Evolutionary conservation across 1,140 invertebrate species (phyloP), one percentile per base, ranked within the genome.

Genomic region (Atopsyche davidsoni): DNA sequence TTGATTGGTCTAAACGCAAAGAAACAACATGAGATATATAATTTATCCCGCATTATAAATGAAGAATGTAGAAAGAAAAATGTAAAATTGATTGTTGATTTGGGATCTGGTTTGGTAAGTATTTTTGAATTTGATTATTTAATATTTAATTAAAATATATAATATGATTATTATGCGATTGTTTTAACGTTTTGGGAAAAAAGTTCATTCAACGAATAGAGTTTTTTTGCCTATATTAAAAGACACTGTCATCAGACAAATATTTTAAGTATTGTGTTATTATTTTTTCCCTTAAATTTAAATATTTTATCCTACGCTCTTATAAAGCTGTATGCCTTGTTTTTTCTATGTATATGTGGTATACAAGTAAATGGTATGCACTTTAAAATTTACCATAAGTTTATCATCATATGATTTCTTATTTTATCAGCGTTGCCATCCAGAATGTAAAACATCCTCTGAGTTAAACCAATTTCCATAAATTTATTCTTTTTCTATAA

Each of bases 51-150:
- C 22, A 66, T 82, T 48, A 75, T 87, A 23, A 62, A 77, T 43
- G 46, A 66, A 10, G 60, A 80, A 28, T 85, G 82, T 56, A 46
- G 64, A 34, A 21, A 18, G 14, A 52, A 71, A 16, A 62, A 68
- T 7, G 73, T 80, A 57, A 59, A 72, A 49, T 68, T 77, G n/a
- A 72, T 90, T 34, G 69, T 92, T 4, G 89, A 92, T 71, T 75
- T 91, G 58, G 89, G 89, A n/a, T 79, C 83, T 31, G 89, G 89
- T 23, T 68, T 89, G 70, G 55, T 57, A 41, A 51, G 23, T 44
- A 38, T 38, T 45, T 41, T 46, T 10, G n/a, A 39, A 18, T 7
- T 19, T 2, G 11, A n/a, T 46, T 35, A 14, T 10, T 28, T 28
- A 6, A 7, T 28, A 28, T 28, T 28, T 28, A 7, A 7, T n/a